A percentile compares a stretch with the other conserved stretches of the same genome.
Evolutionary conservation across 2,113 vertebrate genomes (phyloP).

Genomic region (Perca schrenkii): DNA sequence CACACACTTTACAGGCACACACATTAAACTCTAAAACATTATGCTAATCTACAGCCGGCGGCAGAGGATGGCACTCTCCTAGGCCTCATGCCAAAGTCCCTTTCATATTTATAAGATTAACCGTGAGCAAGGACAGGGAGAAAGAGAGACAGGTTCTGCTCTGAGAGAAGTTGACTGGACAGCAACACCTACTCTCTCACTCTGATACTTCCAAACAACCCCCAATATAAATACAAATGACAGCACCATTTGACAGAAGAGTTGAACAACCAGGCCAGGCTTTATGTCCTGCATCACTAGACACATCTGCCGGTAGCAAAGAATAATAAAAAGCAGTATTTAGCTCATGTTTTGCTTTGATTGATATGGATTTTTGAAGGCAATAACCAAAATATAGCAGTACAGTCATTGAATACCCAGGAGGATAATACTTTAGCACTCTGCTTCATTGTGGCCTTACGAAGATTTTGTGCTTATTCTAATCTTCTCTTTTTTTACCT

Average conservation of each 20-base stretch:
- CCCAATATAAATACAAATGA: constrained; percentile 25
- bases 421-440: neutral
- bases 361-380: constrained; percentile 21
- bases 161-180: constrained; percentile 42
- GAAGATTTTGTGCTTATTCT: neutral
- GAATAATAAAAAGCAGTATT: constrained; percentile 15
- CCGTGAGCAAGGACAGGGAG: constrained; percentile 57
- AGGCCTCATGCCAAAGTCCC: constrained; percentile 78
- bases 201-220: constrained; percentile 23
- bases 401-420: constrained; percentile 21
- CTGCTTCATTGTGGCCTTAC: neutral
- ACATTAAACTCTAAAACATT: constrained; percentile 74
- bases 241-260: constrained; percentile 14
- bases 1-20: constrained; percentile 50
- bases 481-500: neutral
- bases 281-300: neutral
- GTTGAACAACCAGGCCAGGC: constrained; percentile 23
- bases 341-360: constrained; percentile 27
- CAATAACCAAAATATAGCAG: constrained; percentile 20
- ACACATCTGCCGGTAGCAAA: constrained; percentile 10
- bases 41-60: constrained; percentile 75
- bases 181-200: constrained; percentile 36
- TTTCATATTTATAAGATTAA: constrained; percentile 83
- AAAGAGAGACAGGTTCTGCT: constrained; percentile 22
- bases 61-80: constrained; percentile 75